Conservation (phyloP, 2,113 vertebrate genomes). For the Erythrocercus mccallii region DNA sequence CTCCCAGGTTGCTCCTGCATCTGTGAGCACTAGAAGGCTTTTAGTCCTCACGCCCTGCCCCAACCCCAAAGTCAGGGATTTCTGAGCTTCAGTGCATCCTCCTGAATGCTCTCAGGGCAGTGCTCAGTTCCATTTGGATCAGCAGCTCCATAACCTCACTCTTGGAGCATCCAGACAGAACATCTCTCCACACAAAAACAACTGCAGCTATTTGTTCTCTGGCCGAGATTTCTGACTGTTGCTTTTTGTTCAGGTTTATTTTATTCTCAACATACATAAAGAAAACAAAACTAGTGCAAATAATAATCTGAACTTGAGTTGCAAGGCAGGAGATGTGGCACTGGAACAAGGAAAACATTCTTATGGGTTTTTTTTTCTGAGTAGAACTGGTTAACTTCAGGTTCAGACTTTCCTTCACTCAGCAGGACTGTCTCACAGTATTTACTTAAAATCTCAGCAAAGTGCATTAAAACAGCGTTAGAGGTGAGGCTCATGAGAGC, state of each 20-base stretch:
- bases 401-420: not conserved
- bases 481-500: not conserved
- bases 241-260: not conserved
- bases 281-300: slow-evolving; percentile 18
- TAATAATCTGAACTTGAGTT: not conserved
- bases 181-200: slow-evolving; percentile 11
- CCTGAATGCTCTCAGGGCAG: not conserved
- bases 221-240: not conserved
- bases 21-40: not conserved
- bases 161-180: slow-evolving; percentile 47
- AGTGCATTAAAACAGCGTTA: not conserved
- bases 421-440: not conserved
- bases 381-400: not conserved
- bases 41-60: not conserved
- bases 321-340: not conserved
- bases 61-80: not conserved
- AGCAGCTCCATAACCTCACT: slow-evolving; percentile 46
- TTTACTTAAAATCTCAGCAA: not conserved
- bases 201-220: slow-evolving; percentile 14
- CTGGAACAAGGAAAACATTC: not conserved
- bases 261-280: slow-evolving; percentile 47
- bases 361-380: not conserved
- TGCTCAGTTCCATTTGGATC: not conserved
- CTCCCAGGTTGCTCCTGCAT: not conserved
- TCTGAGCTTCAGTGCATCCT: not conserved